Evolutionary conservation across 2,888 invertebrate species (phyloP).

Genomic region (Phortica okadai): DNA sequence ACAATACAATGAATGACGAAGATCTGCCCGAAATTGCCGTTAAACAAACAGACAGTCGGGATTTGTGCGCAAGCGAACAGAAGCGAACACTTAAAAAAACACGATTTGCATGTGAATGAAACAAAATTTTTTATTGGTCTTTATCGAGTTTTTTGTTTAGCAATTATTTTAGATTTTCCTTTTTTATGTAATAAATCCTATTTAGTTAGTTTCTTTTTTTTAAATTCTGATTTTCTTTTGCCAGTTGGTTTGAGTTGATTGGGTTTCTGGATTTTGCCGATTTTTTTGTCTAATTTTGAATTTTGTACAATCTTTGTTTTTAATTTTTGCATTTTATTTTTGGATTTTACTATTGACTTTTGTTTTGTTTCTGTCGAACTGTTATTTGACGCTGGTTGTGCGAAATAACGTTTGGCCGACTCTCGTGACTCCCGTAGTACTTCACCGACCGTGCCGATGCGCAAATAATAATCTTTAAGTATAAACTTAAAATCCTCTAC

Average conservation of each 20-base stretch:
- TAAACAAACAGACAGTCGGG: no score
- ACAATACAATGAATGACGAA: not conserved
- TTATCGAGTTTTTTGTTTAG: no score
- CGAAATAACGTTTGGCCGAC: slow-evolving; percentile 53
- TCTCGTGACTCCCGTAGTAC: slow-evolving; percentile 52
- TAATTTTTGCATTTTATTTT: not conserved
- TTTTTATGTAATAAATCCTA: not conserved
- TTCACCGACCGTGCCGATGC: slow-evolving; percentile 62
- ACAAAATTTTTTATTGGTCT: not conserved
- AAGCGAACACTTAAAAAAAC: not conserved
- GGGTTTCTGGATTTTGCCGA: slow-evolving; percentile 6
- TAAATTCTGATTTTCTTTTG: not conserved
- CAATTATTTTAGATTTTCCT: not conserved
- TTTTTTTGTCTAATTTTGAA: slow-evolving; percentile 1
- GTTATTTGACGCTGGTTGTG: not conserved
- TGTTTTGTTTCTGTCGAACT: not conserved
- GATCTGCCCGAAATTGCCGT: no score
- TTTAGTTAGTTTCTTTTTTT: no score
- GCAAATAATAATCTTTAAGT: slow-evolving; percentile 71
- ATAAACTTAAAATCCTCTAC: slow-evolving; percentile 74
- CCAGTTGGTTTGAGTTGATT: not conserved
- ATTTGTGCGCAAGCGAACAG: not conserved
- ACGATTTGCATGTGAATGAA: not conserved
- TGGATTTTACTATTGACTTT: not conserved
- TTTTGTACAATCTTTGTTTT: slow-evolving; percentile 1